These are phyloP conservation scores for Andricus quercusramuli DNA, from an alignment of 2,888 invertebrate species.

Conservation along the genomic window DNA sequence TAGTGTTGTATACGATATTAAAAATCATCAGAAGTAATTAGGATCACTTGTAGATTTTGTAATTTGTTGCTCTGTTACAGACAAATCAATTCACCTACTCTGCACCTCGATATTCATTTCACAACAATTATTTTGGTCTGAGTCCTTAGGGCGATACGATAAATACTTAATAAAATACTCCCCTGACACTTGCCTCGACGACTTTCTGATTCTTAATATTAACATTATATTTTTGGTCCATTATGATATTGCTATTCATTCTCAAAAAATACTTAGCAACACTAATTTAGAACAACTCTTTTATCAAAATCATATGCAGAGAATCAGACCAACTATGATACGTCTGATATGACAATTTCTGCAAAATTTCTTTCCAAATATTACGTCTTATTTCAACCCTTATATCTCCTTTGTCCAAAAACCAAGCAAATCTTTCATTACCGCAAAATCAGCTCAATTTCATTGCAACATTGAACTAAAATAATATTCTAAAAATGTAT, in stretches of 20 bases:
- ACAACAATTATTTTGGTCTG: slow-evolving; percentile 33
- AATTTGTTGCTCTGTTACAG: slow-evolving; percentile 27
- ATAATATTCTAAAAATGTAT: not conserved
- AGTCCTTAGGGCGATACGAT: slow-evolving; percentile 13
- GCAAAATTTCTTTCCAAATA: not conserved
- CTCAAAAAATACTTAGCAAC: slow-evolving; percentile 20
- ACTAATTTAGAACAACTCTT: slow-evolving; percentile 27
- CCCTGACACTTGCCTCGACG: not conserved
- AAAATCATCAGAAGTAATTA: slow-evolving; percentile 17
- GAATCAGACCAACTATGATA: not conserved
- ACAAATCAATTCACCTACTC: slow-evolving; percentile 8
- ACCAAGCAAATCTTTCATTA: not conserved
- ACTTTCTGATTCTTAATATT: slow-evolving; percentile 45
- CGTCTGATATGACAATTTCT: not conserved
- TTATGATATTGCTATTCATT: slow-evolving; percentile 53
- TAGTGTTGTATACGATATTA: slow-evolving; percentile 19
- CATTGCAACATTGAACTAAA: not conserved
- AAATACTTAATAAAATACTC: slow-evolving; percentile 34
- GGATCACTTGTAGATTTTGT: not conserved
- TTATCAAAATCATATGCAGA: not conserved
- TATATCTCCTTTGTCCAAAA: not conserved
- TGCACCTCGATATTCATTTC: slow-evolving; percentile 23
- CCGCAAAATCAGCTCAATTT: not conserved
- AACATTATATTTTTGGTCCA: slow-evolving; percentile 57
- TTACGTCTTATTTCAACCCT: not conserved